Evolutionary conservation across 2,797 vertebrate genomes (phyloP).

Genomic region (Lagocephalus sceleratus): DNA sequence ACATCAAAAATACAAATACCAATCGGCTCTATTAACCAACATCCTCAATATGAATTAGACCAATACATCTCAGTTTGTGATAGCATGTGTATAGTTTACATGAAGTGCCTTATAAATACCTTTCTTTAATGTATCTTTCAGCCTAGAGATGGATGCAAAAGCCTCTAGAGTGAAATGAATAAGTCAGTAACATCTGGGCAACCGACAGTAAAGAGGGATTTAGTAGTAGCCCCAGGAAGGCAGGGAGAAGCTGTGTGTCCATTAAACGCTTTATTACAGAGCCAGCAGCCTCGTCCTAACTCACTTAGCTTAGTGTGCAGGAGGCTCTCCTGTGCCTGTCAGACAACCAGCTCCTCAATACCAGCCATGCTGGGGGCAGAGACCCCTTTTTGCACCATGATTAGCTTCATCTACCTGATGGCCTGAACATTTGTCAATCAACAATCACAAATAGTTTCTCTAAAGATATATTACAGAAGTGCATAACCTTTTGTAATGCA

Average conservation of each 20-base stretch:
- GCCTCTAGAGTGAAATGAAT: slow-evolving; percentile 94
- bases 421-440: slow-evolving; percentile 36
- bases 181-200: slow-evolving; percentile 98
- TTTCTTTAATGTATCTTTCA: slow-evolving; percentile 66
- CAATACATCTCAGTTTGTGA: slow-evolving; percentile 2
- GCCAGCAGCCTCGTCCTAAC: slow-evolving; percentile 97
- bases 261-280: slow-evolving; percentile 99
- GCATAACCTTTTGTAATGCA: not conserved
- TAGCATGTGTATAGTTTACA: slow-evolving; percentile 2
- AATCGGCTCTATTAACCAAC: not conserved
- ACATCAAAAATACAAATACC: not conserved
- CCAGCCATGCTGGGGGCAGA: slow-evolving; percentile 73
- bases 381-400: slow-evolving; percentile 51
- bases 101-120: slow-evolving; percentile 28
- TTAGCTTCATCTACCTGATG: slow-evolving; percentile 20
- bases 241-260: slow-evolving; percentile 95
- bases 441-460: slow-evolving; percentile 10
- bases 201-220: slow-evolving; percentile 99
- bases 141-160: slow-evolving; percentile 87
- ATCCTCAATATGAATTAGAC: too few relatives aligned
- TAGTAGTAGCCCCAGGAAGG: slow-evolving; percentile 96
- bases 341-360: slow-evolving; percentile 83
- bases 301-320: slow-evolving; percentile 89
- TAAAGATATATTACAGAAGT: not conserved
- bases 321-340: slow-evolving; percentile 70